phyloP scores from a whole-genome alignment of 2,797 vertebrate genomes.

The Distichodus sexfasciatus region DNA sequence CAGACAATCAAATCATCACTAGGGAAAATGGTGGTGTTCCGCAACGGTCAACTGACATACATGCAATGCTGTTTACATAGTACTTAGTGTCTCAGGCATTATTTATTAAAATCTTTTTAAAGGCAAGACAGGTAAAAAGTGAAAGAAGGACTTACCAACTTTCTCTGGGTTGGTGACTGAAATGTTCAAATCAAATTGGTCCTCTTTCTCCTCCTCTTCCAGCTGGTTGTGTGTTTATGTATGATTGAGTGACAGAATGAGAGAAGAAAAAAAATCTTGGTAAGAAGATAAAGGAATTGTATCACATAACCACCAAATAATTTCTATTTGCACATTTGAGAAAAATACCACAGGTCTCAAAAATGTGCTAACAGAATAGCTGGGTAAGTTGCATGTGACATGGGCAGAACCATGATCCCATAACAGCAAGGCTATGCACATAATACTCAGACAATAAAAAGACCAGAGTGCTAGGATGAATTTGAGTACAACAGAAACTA shows the following conservation, averaged over 20 bases:
- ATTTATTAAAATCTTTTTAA: neutral
- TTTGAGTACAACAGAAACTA: neutral
- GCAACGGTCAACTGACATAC: neutral
- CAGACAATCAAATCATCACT: neutral
- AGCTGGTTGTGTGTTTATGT: slow-evolving; percentile 64
- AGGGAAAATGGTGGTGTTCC: neutral
- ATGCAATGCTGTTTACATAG: neutral
- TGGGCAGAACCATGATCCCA: neutral
- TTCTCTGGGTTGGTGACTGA: slow-evolving; percentile 95
- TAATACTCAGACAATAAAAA: neutral
- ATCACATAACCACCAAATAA: too few relatives aligned
- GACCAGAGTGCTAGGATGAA: neutral
- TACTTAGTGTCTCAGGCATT: neutral
- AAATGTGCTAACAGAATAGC: too few relatives aligned
- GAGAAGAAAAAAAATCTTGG: neutral
- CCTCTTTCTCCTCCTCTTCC: slow-evolving; percentile 87
- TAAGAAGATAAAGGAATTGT: neutral
- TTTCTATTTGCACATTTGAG: too few relatives aligned
- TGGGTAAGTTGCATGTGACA: neutral
- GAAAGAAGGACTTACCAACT: slow-evolving; percentile 79
- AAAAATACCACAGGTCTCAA: too few relatives aligned
- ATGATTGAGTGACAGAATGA: neutral
- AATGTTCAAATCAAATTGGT: slow-evolving; percentile 87
- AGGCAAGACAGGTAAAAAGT: neutral
- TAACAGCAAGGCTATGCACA: too few relatives aligned